Evolutionary conservation across 2,113 vertebrate genomes (phyloP), one percentile per base, ranked within the genome.

Genomic region (Nibea albiflora): DNA sequence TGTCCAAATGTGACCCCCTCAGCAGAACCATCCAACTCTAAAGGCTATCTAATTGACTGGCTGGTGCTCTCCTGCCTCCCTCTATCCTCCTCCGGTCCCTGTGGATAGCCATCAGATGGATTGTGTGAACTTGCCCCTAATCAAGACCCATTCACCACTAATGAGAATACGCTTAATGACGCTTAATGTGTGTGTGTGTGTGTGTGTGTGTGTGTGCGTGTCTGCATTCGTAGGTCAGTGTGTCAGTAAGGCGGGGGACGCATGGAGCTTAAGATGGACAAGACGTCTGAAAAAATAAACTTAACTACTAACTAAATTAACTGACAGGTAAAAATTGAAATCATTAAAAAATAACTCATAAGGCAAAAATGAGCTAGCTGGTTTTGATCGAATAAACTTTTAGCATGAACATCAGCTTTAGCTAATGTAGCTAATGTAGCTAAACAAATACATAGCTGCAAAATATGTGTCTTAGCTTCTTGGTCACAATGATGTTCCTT

Each of bases 41-140:
- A 93, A 92, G 81, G 90, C 90, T 91, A 87, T 93, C 89, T 93
- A 94, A 95, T 94, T 94, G 93, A 94, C 93, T 90, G 90, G 81
- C 90, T 88, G 89, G 80, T 93, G 90, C 89, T 88, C 85, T 88
- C 39, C 72, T 86, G 77, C 74, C 78, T 83, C 57, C 60, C 70
- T 57, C 85, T n/a, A 74, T 79, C 84, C 88, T 80, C 75, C 86
- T 81, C 76, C 80, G 73, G 89, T 94, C 90, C 85, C 90, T 88
- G 87, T 89, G 91, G 91, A 91, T 80, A 61, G 67, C 73, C 73
- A 85, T 86, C 79, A 91, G 89, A 95, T 93, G 88, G 92, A 94
- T 92, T 90, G 90, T 85, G 75, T 91, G 91, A 91, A 92, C 88
- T 86, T 92, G 79, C 85, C 83, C 80, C 87, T 90, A 86, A 94